Evolutionary conservation across 2,113 vertebrate genomes (phyloP).

Genomic region (Uropsilus gracilis): DNA sequence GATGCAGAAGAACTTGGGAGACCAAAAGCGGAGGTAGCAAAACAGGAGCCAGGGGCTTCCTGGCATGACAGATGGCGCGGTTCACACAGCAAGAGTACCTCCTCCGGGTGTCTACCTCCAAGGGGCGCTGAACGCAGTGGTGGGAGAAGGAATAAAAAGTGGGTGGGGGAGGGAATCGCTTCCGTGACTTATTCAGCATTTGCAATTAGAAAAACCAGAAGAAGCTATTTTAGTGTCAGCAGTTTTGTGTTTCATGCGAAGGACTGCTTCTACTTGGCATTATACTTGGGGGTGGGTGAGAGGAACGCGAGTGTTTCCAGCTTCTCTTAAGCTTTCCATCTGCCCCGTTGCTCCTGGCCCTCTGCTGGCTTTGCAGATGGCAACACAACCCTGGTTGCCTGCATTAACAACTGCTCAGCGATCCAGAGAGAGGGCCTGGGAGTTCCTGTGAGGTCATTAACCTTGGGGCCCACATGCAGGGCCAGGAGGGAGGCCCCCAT

Average conservation of each 20-base stretch:
- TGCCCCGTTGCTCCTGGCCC: too few species aligned
- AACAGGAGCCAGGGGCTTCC: not conserved
- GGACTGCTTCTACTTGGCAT: not conserved
- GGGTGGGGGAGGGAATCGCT: not conserved
- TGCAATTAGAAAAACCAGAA: not conserved
- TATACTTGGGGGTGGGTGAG: not conserved
- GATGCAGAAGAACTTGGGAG: not conserved
- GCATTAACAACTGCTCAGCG: not conserved
- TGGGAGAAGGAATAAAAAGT: not conserved
- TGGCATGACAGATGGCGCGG: accelerated
- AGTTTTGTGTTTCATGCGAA: not conserved
- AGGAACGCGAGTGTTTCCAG: not conserved
- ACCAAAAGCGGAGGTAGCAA: not conserved
- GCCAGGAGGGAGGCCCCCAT: not conserved
- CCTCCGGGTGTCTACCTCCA: accelerated
- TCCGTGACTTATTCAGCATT: not conserved
- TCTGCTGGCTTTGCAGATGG: not conserved
- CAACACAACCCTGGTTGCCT: accelerated
- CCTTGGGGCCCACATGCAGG: accelerated
- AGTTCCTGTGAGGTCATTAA: not conserved
- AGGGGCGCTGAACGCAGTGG: accelerated
- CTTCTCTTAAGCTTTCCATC: not conserved
- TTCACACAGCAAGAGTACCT: accelerated
- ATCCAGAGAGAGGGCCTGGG: not conserved
- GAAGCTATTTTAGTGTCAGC: not conserved